phyloP scores from a whole-genome alignment of 2,113 vertebrate species.

The Theristicus caerulescens region DNA sequence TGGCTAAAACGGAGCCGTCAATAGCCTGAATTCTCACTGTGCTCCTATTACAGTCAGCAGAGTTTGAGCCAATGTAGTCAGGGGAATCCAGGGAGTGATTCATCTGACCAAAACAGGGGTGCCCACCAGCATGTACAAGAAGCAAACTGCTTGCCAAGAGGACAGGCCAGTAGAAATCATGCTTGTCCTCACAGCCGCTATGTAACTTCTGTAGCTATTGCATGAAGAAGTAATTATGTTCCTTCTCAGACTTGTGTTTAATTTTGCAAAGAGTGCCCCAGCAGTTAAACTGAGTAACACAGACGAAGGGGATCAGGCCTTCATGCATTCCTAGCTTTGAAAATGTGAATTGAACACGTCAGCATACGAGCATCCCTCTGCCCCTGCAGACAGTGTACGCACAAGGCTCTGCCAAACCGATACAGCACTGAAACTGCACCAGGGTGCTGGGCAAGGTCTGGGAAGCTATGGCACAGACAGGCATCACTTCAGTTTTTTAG shows the following conservation, averaged over 20 bases:
- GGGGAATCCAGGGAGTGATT: background rate
- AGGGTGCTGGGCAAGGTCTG: background rate
- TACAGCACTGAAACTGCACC: background rate
- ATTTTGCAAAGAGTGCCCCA: background rate
- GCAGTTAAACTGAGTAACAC: background rate
- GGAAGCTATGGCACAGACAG: background rate
- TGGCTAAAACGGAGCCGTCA: background rate
- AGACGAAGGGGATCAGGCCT: background rate
- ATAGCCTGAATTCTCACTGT: background rate
- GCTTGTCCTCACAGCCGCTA: background rate
- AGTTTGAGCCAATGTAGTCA: background rate
- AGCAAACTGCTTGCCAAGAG: background rate
- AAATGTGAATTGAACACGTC: background rate
- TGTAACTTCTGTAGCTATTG: background rate
- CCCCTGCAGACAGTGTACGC: fast-evolving
- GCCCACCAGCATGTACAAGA: background rate
- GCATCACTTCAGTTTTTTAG: background rate
- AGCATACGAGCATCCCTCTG: background rate
- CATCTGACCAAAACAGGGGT: background rate
- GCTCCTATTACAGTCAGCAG: background rate
- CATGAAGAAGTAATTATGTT: background rate
- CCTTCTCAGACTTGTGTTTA: background rate
- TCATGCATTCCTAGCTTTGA: background rate
- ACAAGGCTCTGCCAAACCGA: background rate
- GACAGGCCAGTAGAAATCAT: background rate